A percentile compares a stretch with the other conserved stretches of the same genome.
phyloP scores from a whole-genome alignment of 2,113 vertebrate species.

The Rynchops niger region DNA sequence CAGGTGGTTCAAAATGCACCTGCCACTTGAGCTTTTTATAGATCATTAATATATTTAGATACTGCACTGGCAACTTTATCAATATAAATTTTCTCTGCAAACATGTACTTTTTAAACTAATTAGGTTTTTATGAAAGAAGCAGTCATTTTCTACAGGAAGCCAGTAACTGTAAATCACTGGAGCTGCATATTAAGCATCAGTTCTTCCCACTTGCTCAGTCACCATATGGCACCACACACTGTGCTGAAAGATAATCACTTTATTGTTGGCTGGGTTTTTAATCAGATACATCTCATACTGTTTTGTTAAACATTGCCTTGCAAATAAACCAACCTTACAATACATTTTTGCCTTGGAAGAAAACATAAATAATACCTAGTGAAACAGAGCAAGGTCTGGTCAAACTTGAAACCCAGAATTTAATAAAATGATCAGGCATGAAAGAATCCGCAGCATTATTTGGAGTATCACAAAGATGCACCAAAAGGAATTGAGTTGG shows the following conservation, averaged over 20 bases:
- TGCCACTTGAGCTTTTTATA: neutral
- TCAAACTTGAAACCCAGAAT: neutral
- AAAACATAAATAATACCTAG: neutral
- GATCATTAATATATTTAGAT: neutral
- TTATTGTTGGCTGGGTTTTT: slow-evolving; percentile 62
- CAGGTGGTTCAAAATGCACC: neutral
- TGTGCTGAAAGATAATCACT: slow-evolving; percentile 68
- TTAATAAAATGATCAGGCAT: neutral
- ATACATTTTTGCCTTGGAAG: neutral
- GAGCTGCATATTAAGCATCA: slow-evolving; percentile 48
- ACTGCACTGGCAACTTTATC: neutral
- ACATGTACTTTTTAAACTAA: slow-evolving; percentile 32
- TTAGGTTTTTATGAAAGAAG: slow-evolving; percentile 58
- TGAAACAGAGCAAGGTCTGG: neutral
- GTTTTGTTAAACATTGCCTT: slow-evolving; percentile 57
- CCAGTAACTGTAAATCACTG: slow-evolving; percentile 48
- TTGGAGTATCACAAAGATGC: neutral
- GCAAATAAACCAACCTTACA: neutral
- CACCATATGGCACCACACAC: slow-evolving; percentile 63
- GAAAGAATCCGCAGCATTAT: neutral
- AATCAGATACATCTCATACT: slow-evolving; percentile 59
- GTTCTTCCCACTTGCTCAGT: slow-evolving; percentile 63
- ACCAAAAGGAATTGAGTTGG: neutral
- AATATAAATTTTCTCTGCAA: neutral
- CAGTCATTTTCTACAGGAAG: slow-evolving; percentile 56